phyloP scores from a whole-genome alignment of 35 echinoderm and acorn worm genomes.

The Apostichopus japonicus region DNA sequence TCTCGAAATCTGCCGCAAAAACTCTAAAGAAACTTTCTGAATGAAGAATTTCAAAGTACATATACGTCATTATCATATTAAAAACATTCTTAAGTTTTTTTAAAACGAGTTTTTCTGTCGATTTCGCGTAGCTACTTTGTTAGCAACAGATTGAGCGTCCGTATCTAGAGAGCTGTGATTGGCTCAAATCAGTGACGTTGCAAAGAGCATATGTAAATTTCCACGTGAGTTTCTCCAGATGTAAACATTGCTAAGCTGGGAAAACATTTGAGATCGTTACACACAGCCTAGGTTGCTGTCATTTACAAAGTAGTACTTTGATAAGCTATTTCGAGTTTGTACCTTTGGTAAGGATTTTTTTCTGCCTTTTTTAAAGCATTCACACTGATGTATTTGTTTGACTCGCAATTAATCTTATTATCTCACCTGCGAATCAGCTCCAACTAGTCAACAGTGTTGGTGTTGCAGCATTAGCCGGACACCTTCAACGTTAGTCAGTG shows the following conservation, averaged over 20 bases:
- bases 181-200: conserved; percentile 1
- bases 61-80: neutral
- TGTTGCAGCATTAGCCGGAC: too few relatives aligned
- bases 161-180: conserved; percentile 14
- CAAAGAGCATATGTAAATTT: conserved; percentile 28
- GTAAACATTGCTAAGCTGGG: conserved; percentile 25
- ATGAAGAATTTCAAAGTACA: neutral
- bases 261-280: neutral
- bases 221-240: conserved; percentile 29
- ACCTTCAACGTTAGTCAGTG: too few relatives aligned
- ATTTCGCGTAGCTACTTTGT: neutral
- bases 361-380: too few relatives aligned
- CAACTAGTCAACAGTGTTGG: too few relatives aligned
- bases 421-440: too few relatives aligned
- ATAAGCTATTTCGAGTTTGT: too few relatives aligned
- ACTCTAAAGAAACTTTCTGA: neutral
- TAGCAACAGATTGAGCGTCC: conserved; percentile 37
- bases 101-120: neutral
- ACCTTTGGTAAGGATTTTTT: too few relatives aligned
- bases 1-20: neutral
- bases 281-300: too few relatives aligned
- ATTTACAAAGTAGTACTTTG: too few relatives aligned
- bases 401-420: too few relatives aligned
- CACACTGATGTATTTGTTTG: too few relatives aligned
- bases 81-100: too few relatives aligned